A percentile compares a stretch with the other conserved stretches of the same genome.
These are phyloP conservation scores for Eulemur rubriventer DNA, from an alignment of 2,797 vertebrate genomes.

Conservation along the genomic window DNA sequence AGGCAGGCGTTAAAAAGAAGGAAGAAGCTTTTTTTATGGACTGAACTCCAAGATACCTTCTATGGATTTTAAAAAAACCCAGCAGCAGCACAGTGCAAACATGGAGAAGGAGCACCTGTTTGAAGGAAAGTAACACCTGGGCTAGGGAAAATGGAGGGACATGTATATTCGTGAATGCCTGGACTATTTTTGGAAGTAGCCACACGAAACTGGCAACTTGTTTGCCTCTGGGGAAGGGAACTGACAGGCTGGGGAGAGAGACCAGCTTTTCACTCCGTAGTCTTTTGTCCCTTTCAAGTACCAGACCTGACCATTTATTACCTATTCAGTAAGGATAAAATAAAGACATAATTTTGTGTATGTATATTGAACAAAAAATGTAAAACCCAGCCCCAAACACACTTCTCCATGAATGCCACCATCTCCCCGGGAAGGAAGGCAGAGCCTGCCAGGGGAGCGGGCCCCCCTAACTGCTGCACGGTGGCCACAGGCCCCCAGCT, in stretches of 20 bases:
- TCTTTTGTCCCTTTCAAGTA: neutral
- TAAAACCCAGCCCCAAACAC: neutral
- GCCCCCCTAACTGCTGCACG: neutral
- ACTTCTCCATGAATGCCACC: neutral
- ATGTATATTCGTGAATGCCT: accelerated
- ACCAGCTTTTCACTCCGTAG: neutral
- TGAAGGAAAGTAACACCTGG: neutral
- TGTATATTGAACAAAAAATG: neutral
- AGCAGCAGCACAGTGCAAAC: neutral
- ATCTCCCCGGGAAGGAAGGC: accelerated
- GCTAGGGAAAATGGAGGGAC: neutral
- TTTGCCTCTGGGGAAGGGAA: neutral
- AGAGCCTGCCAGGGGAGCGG: neutral
- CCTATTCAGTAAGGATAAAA: neutral
- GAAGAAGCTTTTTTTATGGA: neutral
- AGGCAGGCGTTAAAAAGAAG: neutral
- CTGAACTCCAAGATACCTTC: neutral
- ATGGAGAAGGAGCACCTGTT: neutral
- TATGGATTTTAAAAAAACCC: neutral
- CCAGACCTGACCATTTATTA: neutral
- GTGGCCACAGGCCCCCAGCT: accelerated
- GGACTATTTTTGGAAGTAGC: neutral
- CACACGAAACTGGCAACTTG: neutral
- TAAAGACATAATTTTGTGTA: neutral
- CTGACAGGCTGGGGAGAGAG: neutral